These are phyloP conservation scores for Tipula unca DNA, from an alignment of 2,888 invertebrate species.

Conservation along the genomic window DNA sequence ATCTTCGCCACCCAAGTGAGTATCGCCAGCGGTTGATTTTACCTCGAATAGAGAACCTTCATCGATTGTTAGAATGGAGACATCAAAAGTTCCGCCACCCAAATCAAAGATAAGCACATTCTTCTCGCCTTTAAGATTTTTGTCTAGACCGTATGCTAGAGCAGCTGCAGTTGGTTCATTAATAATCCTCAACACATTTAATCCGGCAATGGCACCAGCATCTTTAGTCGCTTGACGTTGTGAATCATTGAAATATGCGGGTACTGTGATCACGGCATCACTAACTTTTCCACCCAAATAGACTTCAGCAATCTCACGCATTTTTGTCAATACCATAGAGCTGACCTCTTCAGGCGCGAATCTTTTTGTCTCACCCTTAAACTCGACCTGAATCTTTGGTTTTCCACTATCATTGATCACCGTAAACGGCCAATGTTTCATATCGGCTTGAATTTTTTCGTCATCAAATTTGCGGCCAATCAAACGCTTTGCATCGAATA, in stretches of 20 bases:
- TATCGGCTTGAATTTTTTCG: slow-evolving; percentile 65
- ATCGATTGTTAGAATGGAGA: slow-evolving; percentile 81
- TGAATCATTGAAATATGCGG: slow-evolving; percentile 76
- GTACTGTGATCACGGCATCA: slow-evolving; percentile 76
- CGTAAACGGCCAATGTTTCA: slow-evolving; percentile 78
- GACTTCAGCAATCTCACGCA: slow-evolving; percentile 71
- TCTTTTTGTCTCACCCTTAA: slow-evolving; percentile 62
- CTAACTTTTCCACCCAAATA: slow-evolving; percentile 63
- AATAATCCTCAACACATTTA: slow-evolving; percentile 82
- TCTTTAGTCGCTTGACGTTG: slow-evolving; percentile 84
- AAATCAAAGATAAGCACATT: slow-evolving; percentile 68
- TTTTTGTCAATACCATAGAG: slow-evolving; percentile 76
- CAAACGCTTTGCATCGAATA: slow-evolving; percentile 74
- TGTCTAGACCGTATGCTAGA: slow-evolving; percentile 74
- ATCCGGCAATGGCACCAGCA: slow-evolving; percentile 73
- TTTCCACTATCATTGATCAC: slow-evolving; percentile 59
- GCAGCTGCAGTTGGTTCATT: slow-evolving; percentile 88
- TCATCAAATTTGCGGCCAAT: slow-evolving; percentile 78
- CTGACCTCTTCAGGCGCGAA: slow-evolving; percentile 80
- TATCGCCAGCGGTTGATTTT: slow-evolving; percentile 71
- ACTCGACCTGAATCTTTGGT: slow-evolving; percentile 65
- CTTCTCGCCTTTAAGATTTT: slow-evolving; percentile 63
- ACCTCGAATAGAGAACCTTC: slow-evolving; percentile 79
- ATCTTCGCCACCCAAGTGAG: slow-evolving; percentile 71
- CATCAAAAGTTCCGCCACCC: slow-evolving; percentile 88